A percentile compares a stretch with the other conserved stretches of the same genome.
phyloP scores from a whole-genome alignment of 1,140 invertebrate species.

The Scylla paramamosain region DNA sequence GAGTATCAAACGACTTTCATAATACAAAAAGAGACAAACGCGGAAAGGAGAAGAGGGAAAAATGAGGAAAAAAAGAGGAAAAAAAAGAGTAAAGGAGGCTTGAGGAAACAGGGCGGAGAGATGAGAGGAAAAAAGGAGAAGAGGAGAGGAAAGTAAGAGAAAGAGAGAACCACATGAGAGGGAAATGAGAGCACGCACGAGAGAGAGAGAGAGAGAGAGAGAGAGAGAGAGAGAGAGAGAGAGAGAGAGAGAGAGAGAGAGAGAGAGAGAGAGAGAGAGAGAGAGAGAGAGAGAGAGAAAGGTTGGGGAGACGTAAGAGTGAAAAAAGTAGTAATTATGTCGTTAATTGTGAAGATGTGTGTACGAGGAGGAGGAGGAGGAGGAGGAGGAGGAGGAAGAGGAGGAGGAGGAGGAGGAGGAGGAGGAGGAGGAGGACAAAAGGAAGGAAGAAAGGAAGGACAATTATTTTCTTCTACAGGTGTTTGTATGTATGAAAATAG shows the following conservation, averaged over 20 bases:
- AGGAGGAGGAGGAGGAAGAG: slow-evolving; percentile 7
- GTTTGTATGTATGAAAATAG: neutral
- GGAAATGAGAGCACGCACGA: neutral
- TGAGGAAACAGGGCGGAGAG: neutral
- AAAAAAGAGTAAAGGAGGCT: neutral
- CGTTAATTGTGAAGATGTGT: slow-evolving; percentile 1
- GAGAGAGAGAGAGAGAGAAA: slow-evolving; percentile 9
- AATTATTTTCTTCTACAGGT: neutral
- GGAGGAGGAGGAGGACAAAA: neutral
- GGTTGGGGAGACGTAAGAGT: neutral
- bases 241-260: neutral
- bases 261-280: slow-evolving; percentile 1
- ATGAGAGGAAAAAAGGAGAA: neutral
- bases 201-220: neutral
- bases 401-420: neutral
- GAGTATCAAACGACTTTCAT: no score
- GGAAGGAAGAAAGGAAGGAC: neutral
- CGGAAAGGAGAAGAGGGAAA: no score
- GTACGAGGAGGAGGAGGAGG: neutral
- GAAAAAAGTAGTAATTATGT: neutral
- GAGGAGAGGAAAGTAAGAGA: neutral
- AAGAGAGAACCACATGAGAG: neutral
- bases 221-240: neutral
- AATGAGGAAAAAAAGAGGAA: neutral
- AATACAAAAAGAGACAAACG: no score